phyloP scores from a whole-genome alignment of 1,140 invertebrate genomes.

The Macrostomum lignano region DNA sequence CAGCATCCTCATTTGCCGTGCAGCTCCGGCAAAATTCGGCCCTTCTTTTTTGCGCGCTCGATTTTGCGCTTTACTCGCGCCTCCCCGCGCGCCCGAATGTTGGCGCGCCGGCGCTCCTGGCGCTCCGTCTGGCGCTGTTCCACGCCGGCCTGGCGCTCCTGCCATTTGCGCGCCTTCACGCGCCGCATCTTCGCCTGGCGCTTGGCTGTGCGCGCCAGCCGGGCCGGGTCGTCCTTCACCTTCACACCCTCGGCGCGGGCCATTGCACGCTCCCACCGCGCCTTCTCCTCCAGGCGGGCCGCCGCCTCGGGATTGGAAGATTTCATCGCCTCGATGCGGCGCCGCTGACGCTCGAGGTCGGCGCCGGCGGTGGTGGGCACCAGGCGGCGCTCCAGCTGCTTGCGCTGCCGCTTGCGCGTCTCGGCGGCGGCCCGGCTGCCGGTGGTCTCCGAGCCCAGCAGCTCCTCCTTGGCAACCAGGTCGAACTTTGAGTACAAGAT shows the following conservation, averaged over 20 bases:
- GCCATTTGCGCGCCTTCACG: constrained; percentile 42
- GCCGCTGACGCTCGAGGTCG: too few species aligned
- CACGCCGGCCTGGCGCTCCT: constrained; percentile 35
- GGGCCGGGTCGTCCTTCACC: constrained; percentile 44
- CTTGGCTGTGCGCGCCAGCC: constrained; percentile 48
- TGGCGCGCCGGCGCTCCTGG: constrained; percentile 42
- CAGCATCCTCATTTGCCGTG: too few species aligned
- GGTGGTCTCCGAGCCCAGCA: too few species aligned
- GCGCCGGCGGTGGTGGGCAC: too few species aligned
- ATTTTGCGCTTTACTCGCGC: constrained; percentile 43
- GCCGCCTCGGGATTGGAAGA: constrained; percentile 34
- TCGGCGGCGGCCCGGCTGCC: too few species aligned
- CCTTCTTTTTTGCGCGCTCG: constrained; percentile 43
- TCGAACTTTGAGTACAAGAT: constrained; percentile 56
- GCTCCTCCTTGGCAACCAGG: too few species aligned
- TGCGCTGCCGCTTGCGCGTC: too few species aligned
- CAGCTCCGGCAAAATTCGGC: too few species aligned
- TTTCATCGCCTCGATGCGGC: constrained; percentile 14
- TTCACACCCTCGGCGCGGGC: constrained; percentile 47
- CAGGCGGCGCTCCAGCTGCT: too few species aligned
- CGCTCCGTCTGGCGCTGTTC: constrained; percentile 35
- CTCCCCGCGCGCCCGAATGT: constrained; percentile 42
- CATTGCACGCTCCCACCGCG: constrained; percentile 39
- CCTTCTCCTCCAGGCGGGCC: constrained; percentile 34
- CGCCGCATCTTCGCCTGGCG: constrained; percentile 40